Evolutionary conservation across 2,113 vertebrate species (phyloP).

Genomic region (Malurus elegans): DNA sequence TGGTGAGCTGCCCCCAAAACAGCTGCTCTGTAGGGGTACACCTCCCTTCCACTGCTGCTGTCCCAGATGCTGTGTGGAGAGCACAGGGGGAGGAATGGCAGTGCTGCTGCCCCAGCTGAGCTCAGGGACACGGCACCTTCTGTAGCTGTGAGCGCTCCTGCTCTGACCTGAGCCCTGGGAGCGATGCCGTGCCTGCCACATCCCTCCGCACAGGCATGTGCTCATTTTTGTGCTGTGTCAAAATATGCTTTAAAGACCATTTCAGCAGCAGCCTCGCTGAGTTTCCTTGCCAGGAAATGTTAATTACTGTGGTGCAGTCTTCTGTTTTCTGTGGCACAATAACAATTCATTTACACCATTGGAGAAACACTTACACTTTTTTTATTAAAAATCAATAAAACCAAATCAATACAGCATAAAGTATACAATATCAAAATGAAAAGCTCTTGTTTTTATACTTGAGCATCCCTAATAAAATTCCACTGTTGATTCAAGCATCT

Average conservation of each 20-base stretch:
- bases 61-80: not conserved
- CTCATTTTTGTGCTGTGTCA: not conserved
- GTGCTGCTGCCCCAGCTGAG: not conserved
- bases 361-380: constrained; percentile 47
- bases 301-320: constrained; percentile 52
- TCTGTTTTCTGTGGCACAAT: constrained; percentile 27
- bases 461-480: constrained; percentile 25
- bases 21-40: accelerated
- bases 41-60: not conserved
- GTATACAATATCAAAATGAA: constrained; percentile 31
- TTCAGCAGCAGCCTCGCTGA: not conserved
- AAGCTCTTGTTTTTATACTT: constrained; percentile 25
- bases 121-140: accelerated
- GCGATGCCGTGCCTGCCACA: not conserved
- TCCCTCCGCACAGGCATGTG: not conserved
- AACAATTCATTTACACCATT: constrained; percentile 54
- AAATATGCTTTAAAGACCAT: constrained; percentile 30
- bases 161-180: accelerated
- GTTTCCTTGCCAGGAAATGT: constrained; percentile 52
- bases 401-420: constrained; percentile 24
- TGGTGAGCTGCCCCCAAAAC: not conserved
- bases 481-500: not conserved
- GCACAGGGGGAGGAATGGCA: not conserved
- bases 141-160: not conserved
- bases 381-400: constrained; percentile 66